Conservation (phyloP, 2,797 vertebrate species). For the Trachops cirrhosus region DNA sequence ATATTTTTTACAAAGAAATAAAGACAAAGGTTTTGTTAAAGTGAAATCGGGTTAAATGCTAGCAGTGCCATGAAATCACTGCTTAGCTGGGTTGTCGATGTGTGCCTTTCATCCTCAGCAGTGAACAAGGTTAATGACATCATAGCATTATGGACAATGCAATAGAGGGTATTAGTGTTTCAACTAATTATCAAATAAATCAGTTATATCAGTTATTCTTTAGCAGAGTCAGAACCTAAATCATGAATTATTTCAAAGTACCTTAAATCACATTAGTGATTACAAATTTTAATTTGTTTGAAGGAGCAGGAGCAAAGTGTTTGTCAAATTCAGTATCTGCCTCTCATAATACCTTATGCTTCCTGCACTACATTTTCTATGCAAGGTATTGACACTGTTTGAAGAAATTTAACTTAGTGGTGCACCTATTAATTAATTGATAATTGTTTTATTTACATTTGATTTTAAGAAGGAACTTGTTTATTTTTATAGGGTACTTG, state of each 20-base stretch:
- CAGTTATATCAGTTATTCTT: conserved; percentile 9
- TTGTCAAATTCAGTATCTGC: neutral
- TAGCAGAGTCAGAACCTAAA: neutral
- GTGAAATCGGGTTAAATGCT: neutral
- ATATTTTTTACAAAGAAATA: neutral
- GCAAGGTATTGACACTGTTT: neutral
- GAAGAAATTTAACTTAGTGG: neutral
- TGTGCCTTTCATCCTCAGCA: neutral
- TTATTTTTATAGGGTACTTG: conserved; percentile 50
- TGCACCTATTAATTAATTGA: neutral
- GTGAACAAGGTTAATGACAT: conserved; percentile 24
- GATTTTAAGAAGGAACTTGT: conserved; percentile 26
- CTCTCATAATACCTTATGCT: neutral
- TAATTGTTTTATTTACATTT: neutral
- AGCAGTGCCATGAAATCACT: neutral
- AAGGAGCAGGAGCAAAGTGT: neutral
- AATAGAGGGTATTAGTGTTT: neutral
- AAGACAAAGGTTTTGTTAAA: neutral
- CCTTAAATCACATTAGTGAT: conserved; percentile 15
- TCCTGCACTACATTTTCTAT: neutral
- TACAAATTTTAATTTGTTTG: neutral
- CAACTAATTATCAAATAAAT: conserved; percentile 17
- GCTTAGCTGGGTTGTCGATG: neutral
- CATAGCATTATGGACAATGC: neutral
- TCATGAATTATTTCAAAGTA: neutral